Base-by-base conservation (phyloP, 2,113 vertebrate genomes). In the Rallus limicola region DNA sequence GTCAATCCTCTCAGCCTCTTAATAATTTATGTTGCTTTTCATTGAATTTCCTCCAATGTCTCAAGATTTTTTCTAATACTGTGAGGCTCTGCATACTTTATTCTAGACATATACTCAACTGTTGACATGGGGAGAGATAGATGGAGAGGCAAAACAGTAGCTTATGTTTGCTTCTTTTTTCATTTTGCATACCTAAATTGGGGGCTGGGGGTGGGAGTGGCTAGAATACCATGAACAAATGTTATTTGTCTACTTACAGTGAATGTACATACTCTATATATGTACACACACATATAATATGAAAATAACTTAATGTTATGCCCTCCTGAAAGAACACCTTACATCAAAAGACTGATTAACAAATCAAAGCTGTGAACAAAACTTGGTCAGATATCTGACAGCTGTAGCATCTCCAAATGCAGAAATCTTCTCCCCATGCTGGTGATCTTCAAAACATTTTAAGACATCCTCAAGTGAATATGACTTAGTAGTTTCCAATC, bases 21-120 rank as follows among this genome's bases (percentile, higher is more conserved):
- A 97, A 97, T 97, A 96, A 97, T 97, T 97, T 94, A 96, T 96
- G 67, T 85, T 95, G 55, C 91, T 93, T 97, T 97, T 70, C 88
- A 91, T 93, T 90, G 91, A 95, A 91, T 95, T 95, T 97, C n/a
- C 44, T 94, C 80, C 92, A 91, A 82, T 40, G 38, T 76, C 74
- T 93, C 92, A 95, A 76, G 82, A 58, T 68, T 91, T 96, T 91
- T 95, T 94, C 58, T 90, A 58, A 29, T 76, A 75, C 36, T 71
- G 28, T 82, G 76, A 76, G n/a, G 31, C 26, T 63, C 48, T 72
- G 69, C 36, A 84, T 86, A 59, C 69, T 93, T 94, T 93, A 91
- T 94, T 96, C 64, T 72, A 91, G 88, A 60, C 69, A 77, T 78
- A 72, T 10, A 78, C 74, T 78, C 76, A 58, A 16, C 50, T 82